phyloP scores from a whole-genome alignment of 2,113 vertebrate genomes.

The Ia io region DNA sequence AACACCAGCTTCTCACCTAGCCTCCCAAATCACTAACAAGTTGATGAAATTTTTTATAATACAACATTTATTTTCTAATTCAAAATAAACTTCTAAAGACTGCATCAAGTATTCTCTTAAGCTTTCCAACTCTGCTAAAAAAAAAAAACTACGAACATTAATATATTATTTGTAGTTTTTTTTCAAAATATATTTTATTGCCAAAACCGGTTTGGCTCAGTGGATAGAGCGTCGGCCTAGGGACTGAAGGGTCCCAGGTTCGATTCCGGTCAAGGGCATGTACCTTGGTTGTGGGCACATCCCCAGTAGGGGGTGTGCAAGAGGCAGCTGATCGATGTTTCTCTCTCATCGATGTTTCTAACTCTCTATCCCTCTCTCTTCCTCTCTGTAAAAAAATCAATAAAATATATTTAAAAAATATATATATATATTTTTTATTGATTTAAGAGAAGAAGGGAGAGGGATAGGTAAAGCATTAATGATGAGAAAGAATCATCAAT shows the following conservation, averaged over 20 bases:
- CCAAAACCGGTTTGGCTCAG: too few relatives aligned
- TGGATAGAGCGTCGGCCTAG: too few relatives aligned
- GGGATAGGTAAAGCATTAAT: background rate
- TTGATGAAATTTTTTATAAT: slow-evolving; percentile 6
- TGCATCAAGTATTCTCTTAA: slow-evolving; percentile 12
- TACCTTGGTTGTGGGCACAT: too few relatives aligned
- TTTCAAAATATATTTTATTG: background rate
- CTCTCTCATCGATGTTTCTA: too few relatives aligned
- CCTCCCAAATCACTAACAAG: background rate
- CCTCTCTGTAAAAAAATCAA: too few relatives aligned
- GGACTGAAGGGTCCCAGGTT: too few relatives aligned
- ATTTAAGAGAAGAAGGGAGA: background rate
- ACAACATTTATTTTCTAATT: slow-evolving; percentile 31
- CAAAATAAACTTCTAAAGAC: slow-evolving; percentile 33
- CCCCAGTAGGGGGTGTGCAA: too few relatives aligned
- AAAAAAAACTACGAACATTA: background rate
- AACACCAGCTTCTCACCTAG: background rate
- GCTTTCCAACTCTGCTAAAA: background rate
- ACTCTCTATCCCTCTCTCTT: too few relatives aligned
- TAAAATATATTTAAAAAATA: too few relatives aligned
- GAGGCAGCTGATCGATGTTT: too few relatives aligned
- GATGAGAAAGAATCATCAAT: background rate
- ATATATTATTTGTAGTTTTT: background rate
- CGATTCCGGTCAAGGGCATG: too few relatives aligned
- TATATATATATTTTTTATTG: background rate